Conservation (phyloP, 2,113 vertebrate genomes). For the Sterrhoptilus dennistouni region DNA sequence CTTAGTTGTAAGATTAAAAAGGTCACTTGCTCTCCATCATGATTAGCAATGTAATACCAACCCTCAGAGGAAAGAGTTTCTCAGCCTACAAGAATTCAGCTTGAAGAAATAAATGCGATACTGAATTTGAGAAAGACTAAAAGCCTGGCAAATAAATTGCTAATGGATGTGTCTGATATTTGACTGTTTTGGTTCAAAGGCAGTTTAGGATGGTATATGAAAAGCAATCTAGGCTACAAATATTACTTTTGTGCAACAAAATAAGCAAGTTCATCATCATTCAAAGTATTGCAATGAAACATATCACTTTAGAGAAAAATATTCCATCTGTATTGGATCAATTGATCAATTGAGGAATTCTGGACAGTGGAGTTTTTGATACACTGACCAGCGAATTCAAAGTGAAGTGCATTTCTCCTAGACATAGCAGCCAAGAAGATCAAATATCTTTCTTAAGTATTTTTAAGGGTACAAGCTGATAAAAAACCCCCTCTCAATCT, state of each 20-base stretch:
- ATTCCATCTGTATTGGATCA: background rate
- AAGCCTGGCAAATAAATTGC: background rate
- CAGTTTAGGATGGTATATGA: background rate
- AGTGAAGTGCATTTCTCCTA: background rate
- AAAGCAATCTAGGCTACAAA: background rate
- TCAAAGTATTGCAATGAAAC: background rate
- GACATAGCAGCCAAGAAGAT: background rate
- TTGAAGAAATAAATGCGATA: background rate
- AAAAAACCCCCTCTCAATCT: background rate
- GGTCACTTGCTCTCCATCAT: background rate
- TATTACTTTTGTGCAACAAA: background rate
- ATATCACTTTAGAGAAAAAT: background rate
- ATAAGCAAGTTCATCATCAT: background rate
- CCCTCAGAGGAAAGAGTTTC: background rate
- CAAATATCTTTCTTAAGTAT: background rate
- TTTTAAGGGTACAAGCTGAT: background rate
- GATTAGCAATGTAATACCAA: conserved; percentile 10
- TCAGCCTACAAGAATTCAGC: background rate
- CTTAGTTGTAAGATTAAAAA: conserved; percentile 17
- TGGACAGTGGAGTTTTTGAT: background rate
- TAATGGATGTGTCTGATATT: background rate
- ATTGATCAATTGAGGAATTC: background rate
- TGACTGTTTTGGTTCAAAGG: background rate
- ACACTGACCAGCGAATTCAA: background rate
- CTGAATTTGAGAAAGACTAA: background rate